Evolutionary conservation across 1,140 invertebrate genomes (phyloP).

Genomic region (Pissodes strobi): DNA sequence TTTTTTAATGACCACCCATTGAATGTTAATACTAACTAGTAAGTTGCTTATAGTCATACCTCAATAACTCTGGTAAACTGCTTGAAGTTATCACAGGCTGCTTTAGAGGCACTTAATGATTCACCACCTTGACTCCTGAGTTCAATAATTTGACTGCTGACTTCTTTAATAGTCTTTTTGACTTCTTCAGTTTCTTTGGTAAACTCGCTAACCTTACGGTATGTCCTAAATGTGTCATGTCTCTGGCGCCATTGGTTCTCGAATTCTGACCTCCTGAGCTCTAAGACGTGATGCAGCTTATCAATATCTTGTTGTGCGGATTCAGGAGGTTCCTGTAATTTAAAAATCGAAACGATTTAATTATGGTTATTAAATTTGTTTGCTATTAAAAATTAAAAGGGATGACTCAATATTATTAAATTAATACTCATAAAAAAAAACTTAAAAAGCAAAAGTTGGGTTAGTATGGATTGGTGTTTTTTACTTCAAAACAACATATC

Average conservation of each 20-base stretch:
- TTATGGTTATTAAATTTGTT: no score
- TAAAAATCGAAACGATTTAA: no score
- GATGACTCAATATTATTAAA: no score
- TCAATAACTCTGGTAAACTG: constrained; percentile 81
- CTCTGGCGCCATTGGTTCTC: constrained; percentile 65
- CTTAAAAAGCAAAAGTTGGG: no score
- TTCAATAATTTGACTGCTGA: constrained; percentile 66
- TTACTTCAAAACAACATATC: no score
- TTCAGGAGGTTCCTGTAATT: constrained; percentile 69
- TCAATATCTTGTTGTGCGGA: constrained; percentile 71
- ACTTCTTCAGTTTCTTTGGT: constrained; percentile 74
- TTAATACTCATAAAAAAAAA: no score
- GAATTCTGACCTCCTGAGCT: constrained; percentile 61
- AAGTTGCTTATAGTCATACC: no score
- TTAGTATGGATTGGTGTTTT: no score
- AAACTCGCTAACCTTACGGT: constrained; percentile 71
- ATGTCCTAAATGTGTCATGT: constrained; percentile 66
- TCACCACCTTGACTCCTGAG: constrained; percentile 74
- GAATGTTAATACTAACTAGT: no score
- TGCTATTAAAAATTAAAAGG: no score
- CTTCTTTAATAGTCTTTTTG: constrained; percentile 70
- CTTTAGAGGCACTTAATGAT: constrained; percentile 69
- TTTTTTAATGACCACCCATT: no score
- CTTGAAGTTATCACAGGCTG: constrained; percentile 71
- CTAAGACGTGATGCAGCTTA: constrained; percentile 67